Percentiles rank a stretch among this genome's conserved stretches.
Conservation (phyloP, 2,797 vertebrate species). For the Cephalopachus bancanus region DNA sequence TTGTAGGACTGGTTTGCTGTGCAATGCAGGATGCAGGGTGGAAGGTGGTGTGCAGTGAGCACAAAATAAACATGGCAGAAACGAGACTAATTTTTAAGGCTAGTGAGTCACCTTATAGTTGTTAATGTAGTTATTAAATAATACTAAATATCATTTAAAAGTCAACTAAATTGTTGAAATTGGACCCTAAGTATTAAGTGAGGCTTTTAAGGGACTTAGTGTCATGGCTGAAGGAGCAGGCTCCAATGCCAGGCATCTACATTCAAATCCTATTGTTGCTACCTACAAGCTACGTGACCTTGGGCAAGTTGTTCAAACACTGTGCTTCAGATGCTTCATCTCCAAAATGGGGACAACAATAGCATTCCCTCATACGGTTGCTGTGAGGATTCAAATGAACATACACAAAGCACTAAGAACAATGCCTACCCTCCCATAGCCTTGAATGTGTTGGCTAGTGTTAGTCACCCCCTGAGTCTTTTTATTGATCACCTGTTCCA, state of each 20-base stretch:
- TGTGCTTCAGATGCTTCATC: neutral
- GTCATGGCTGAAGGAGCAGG: neutral
- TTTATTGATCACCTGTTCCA: neutral
- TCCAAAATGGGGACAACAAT: neutral
- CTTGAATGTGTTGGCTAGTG: fast-evolving
- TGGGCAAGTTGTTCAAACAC: neutral
- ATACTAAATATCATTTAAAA: neutral
- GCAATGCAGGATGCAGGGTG: fast-evolving
- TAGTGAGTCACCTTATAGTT: neutral
- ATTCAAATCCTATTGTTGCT: neutral
- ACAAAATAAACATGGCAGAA: neutral
- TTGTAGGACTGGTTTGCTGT: neutral
- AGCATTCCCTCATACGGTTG: neutral
- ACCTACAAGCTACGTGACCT: neutral
- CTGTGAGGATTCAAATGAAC: neutral
- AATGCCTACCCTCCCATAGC: too few relatives aligned
- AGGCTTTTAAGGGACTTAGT: neutral
- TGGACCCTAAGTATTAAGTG: neutral
- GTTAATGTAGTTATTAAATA: neutral
- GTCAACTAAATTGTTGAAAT: neutral
- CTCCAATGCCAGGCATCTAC: neutral
- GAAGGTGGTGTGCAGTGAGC: too few relatives aligned
- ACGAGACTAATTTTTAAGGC: neutral
- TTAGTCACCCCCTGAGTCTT: neutral
- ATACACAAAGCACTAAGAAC: neutral